These are phyloP conservation scores for Stictocephala bisonia DNA, from an alignment of 2,888 invertebrate species.

Conservation along the genomic window DNA sequence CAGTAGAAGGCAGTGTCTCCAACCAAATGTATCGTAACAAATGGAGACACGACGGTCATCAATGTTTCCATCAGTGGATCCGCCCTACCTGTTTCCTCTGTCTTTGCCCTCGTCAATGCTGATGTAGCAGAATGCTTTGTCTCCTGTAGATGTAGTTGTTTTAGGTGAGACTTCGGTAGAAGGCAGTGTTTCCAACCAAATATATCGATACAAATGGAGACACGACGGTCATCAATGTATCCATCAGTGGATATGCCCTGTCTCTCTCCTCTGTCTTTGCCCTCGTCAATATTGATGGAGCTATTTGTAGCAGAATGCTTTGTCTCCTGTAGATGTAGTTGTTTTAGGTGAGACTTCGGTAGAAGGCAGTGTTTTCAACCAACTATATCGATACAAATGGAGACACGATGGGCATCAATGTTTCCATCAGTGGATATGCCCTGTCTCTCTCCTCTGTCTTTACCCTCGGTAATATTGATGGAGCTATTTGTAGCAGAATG, in stretches of 20 bases:
- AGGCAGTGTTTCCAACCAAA: too few species aligned
- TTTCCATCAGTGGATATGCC: background rate
- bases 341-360: too few species aligned
- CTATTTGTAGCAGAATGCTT: background rate
- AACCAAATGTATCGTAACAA: constrained; percentile 33
- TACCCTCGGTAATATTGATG: background rate
- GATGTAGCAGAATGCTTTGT: background rate
- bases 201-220: constrained; percentile 26
- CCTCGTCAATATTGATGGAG: background rate
- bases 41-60: background rate
- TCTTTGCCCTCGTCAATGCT: constrained; percentile 3
- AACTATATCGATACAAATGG: constrained; percentile 27
- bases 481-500: background rate
- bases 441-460: background rate
- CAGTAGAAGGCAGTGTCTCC: too few species aligned
- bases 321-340: too few species aligned
- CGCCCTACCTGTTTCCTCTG: background rate
- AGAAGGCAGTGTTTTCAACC: too few species aligned
- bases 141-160: too few species aligned
- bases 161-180: too few species aligned
- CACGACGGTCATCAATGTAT: constrained; percentile 1
- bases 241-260: background rate
- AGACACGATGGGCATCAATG: background rate
- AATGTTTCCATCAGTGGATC: background rate
- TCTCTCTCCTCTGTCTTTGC: background rate